Conservation (phyloP, 2,888 invertebrate species). For the Meteorus cinctellus region DNA sequence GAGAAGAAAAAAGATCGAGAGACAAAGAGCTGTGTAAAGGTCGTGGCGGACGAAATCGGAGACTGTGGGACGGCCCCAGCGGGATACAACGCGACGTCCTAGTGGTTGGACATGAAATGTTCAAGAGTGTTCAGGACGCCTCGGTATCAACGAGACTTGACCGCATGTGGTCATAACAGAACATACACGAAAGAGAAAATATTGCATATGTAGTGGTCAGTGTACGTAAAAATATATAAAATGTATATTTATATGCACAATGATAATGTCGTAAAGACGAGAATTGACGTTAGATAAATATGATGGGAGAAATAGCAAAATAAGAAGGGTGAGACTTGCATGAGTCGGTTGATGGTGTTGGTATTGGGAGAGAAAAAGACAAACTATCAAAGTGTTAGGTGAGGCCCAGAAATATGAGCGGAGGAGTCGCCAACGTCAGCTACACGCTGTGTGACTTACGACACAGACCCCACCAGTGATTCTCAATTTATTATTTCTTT, state of each 20-base stretch:
- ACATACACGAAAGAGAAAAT: conserved; percentile 10
- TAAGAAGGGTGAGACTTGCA: neutral
- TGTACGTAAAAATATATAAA: neutral
- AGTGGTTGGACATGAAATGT: conserved; percentile 47
- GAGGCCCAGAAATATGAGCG: conserved; percentile 31
- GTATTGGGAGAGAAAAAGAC: conserved; percentile 34
- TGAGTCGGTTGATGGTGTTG: conserved; percentile 13
- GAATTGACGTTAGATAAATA: conserved; percentile 30
- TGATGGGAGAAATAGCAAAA: neutral
- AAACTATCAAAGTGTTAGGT: conserved; percentile 25
- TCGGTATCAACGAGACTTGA: conserved; percentile 16
- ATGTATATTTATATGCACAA: conserved; percentile 13
- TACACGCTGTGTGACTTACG: conserved; percentile 72
- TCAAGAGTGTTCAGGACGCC: conserved; percentile 34
- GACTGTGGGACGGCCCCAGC: conserved; percentile 52
- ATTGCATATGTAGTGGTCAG: neutral
- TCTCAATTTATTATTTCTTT: conserved; percentile 55
- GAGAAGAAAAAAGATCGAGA: conserved; percentile 52
- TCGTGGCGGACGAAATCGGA: conserved; percentile 41
- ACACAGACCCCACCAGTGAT: conserved; percentile 63
- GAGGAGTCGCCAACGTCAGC: conserved; percentile 49
- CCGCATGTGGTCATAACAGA: conserved; percentile 20
- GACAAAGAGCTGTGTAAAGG: conserved; percentile 44
- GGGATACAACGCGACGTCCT: conserved; percentile 61
- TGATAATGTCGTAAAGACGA: conserved; percentile 31